Base-by-base conservation (phyloP, 2,888 invertebrate genomes). In the Ormyrus pomaceus region DNA sequence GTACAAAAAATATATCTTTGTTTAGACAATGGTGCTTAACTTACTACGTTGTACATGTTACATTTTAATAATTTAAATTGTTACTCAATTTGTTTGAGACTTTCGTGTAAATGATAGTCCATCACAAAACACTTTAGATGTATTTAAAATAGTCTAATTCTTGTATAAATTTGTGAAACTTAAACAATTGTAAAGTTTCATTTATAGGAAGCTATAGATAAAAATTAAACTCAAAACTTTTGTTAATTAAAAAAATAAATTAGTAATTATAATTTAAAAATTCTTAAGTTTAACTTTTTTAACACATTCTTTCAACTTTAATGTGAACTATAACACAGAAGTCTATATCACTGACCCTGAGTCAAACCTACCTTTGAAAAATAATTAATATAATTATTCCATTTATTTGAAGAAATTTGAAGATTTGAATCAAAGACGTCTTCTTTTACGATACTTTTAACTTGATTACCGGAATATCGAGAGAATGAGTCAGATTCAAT, bases 1-100 rank as follows among this genome's bases (percentile, higher is more conserved):
- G 88, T 89, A 89, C 85, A 89, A 89, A 89, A 89, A 88, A 89
- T 89, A 89, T 89, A 88, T 86, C 64, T 84, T 82, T 84, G 74
- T 86, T 68, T 82, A 78, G 34, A 66, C 51, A 34, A 76, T 69
- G 71, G 66, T 69, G 58, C 79, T 75, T 64, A 76, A 68, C 55
- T 68, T 68, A 73, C 59, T 73, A 82, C 56, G 55, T 73, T 79
- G 72, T 76, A 77, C 55, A 79, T 74, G 61, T 78, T 77, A 65
- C 58, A 79, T 11, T 74, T 69, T 46, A 76, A 79, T 71, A 6
- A 50, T 61, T 61, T 62, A 70, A 75, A 7, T 79, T 74, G 56
- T 70, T 70, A 76, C 66, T 73, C 48, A 19, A 50, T 70, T 61
- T 48, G 59, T 72, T 9, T 68, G 8, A 58, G 11, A 79, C 13